A percentile compares a stretch with the other conserved stretches of the same genome.
Evolutionary conservation across 2,113 vertebrate species (phyloP).

Genomic region (Elaphurus davidianus): DNA sequence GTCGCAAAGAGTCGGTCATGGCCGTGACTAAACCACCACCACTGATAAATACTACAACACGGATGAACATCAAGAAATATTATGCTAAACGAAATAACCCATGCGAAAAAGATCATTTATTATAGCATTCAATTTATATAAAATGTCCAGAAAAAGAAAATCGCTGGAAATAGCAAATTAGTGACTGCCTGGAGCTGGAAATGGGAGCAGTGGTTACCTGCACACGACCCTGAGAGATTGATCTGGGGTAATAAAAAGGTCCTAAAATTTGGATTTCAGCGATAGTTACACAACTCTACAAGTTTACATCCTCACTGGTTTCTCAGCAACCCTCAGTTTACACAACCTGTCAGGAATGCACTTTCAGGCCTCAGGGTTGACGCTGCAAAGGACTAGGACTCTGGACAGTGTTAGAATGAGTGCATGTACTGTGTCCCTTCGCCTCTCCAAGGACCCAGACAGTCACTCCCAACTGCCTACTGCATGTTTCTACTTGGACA

Average conservation of each 20-base stretch:
- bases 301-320: not conserved
- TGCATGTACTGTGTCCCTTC: not conserved
- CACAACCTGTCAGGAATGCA: not conserved
- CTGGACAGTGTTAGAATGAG: not conserved
- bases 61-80: not conserved
- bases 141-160: constrained; percentile 12
- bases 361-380: not conserved
- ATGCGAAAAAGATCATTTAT: not conserved
- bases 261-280: not conserved
- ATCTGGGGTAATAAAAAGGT: not conserved
- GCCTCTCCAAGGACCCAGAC: not conserved
- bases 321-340: not conserved
- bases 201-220: too few species aligned
- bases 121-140: not conserved
- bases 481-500: not conserved
- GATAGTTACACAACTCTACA: not conserved
- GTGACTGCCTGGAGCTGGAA: not conserved
- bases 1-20: not conserved
- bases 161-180: not conserved
- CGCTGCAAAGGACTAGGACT: not conserved
- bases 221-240: not conserved
- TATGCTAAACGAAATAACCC: not conserved
- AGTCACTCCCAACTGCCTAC: not conserved
- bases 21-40: not conserved
- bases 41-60: not conserved